Evolutionary conservation across 2,113 vertebrate species (phyloP), one percentile per base, ranked within the genome.

Genomic region (Mesitornis unicolor): DNA sequence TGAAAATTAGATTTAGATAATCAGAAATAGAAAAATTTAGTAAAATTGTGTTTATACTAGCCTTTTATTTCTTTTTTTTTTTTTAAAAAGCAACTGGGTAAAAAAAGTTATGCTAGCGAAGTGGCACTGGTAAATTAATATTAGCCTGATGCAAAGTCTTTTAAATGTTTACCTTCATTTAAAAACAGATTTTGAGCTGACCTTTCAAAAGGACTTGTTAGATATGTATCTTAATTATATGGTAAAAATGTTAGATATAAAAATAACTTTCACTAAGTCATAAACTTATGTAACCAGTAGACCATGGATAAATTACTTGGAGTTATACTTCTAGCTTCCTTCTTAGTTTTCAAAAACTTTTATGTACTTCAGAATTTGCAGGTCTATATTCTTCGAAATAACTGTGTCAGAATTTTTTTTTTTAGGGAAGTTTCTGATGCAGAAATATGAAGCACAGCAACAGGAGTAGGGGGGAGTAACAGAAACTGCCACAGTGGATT

Each of bases 401-500:
- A 35, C n/a, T 48, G 12, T 33, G 29, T 33, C 63, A 53, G 16
- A 68, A 31, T 3, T 15, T 35, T 38, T 15, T 35, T 38, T 54
- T 78, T 29, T 28, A 65, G 45, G 38, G 29, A 22, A 38, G 8
- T 79, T 84, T 56, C 33, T 82, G 56, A 33, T 43, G 57, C 59
- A 87, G 63, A 93, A 86, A 82, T 69, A n/a, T 28, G 53, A 93
- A 96, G 47, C 6, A 38, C n/a, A 26, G 36, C 60, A 94, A 45
- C 6, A 51, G 24, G 82, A 83, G 79, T 8, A 13, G 24, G 35
- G 56, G 29, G 65, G 89, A 90, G 64, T 78, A 33, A 74, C 68
- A 87, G 73, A 75, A 91, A 90, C 88, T 86, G 87, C 64, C 92
- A 65, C 13, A 25, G 26, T 36, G 33, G 48, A 68, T 97, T 97